Evolutionary conservation across 1,140 invertebrate species (phyloP).

Genomic region (Micrasema minimum): DNA sequence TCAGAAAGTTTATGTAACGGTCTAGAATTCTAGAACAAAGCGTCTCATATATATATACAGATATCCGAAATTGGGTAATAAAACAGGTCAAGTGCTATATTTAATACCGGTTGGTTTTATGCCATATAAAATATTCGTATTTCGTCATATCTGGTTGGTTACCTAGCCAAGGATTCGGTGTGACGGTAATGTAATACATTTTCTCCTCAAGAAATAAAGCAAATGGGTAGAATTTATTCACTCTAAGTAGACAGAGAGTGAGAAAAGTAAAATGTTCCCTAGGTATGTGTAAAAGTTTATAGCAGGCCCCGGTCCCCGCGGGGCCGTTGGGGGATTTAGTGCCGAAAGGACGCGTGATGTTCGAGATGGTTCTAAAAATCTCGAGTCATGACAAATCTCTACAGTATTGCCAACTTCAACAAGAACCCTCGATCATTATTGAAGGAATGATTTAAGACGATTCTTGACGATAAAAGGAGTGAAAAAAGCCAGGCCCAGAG

Average conservation of each 20-base stretch:
- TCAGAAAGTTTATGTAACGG: no score
- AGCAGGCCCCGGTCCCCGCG: constrained; percentile 44
- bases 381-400: constrained; percentile 17
- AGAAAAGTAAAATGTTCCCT: constrained; percentile 50
- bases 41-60: no score
- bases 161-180: constrained; percentile 14
- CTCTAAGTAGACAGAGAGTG: constrained; percentile 39
- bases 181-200: constrained; percentile 20
- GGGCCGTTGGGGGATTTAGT: constrained; percentile 49
- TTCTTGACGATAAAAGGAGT: no score
- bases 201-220: constrained; percentile 24
- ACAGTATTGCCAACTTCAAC: constrained; percentile 9
- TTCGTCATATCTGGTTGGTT: constrained; percentile 24
- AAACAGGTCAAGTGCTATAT: constrained; percentile 14
- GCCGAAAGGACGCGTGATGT: constrained; percentile 13
- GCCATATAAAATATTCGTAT: constrained; percentile 30
- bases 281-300: constrained; percentile 49
- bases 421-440: no score
- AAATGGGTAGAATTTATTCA: constrained; percentile 36
- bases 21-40: no score
- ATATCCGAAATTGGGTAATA: not conserved
- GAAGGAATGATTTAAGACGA: no score
- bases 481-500: no score
- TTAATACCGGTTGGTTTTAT: constrained; percentile 10
- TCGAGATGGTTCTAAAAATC: constrained; percentile 10